Evolutionary conservation across 2,888 invertebrate genomes (phyloP).

Genomic region (Philaethria dido): DNA sequence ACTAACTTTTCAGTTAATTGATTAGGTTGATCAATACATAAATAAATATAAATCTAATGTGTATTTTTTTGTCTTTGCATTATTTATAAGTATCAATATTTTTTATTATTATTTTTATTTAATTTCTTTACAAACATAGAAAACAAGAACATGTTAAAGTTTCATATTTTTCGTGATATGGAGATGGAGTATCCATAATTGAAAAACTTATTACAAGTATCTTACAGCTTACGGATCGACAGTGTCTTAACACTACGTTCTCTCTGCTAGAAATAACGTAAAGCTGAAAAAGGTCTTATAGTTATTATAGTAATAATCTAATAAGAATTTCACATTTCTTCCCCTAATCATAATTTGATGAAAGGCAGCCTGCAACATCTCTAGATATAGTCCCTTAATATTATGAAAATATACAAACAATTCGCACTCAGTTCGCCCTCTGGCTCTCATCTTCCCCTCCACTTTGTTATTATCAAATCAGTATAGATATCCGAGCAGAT

Average conservation of each 20-base stretch:
- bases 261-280: too few species aligned
- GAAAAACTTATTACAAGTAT: not conserved
- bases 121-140: too few species aligned
- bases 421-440: constrained; percentile 67
- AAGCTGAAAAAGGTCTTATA: too few species aligned
- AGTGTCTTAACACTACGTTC: too few species aligned
- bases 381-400: constrained; percentile 70
- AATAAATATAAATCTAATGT: too few species aligned
- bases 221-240: too few species aligned
- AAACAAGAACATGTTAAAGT: too few species aligned
- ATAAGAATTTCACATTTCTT: not conserved
- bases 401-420: constrained; percentile 84
- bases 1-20: not conserved
- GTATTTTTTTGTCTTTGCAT: too few species aligned
- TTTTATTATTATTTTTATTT: too few species aligned
- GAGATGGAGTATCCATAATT: too few species aligned
- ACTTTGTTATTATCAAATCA: constrained; percentile 83
- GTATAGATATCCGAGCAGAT: constrained; percentile 69
- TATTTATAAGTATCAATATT: too few species aligned
- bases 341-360: constrained; percentile 10
- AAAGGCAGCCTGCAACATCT: not conserved
- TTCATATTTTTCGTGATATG: too few species aligned
- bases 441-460: constrained; percentile 63
- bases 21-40: not conserved
- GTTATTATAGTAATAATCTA: not conserved